Percentiles rank a stretch among this genome's conserved stretches.
phyloP scores from a whole-genome alignment of 2,113 vertebrate genomes.

The Hymenochirus boettgeri region DNA sequence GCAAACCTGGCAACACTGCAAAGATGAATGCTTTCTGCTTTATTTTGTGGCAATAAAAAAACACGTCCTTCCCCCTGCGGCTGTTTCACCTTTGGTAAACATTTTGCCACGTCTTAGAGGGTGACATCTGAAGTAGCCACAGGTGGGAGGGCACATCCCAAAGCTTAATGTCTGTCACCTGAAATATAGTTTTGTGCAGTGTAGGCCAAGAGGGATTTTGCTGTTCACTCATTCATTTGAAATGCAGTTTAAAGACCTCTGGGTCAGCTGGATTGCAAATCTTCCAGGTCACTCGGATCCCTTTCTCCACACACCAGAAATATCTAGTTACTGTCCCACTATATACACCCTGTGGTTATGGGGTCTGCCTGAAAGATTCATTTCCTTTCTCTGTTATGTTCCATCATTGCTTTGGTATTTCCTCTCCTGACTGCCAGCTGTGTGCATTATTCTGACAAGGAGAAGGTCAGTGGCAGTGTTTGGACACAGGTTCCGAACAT shows the following conservation, averaged over 20 bases:
- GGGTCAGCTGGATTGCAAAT: neutral
- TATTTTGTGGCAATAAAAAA: too few species aligned
- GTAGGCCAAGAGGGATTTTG: too few species aligned
- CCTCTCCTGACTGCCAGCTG: neutral
- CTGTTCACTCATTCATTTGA: too few species aligned
- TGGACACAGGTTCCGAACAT: neutral
- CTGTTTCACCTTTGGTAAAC: constrained; percentile 16
- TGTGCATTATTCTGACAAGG: neutral
- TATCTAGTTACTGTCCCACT: neutral
- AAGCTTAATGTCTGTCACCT: neutral
- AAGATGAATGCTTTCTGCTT: too few species aligned
- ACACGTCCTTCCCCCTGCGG: neutral
- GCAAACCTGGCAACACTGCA: too few species aligned
- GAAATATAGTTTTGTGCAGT: too few species aligned
- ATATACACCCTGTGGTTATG: neutral
- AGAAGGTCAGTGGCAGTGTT: neutral
- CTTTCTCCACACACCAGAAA: neutral
- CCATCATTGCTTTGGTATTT: constrained; percentile 21
- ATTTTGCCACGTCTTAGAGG: constrained; percentile 25
- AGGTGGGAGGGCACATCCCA: neutral
- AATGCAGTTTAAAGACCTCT: neutral
- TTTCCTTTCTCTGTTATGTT: constrained; percentile 5
- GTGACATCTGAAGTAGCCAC: constrained; percentile 11
- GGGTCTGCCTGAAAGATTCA: neutral
- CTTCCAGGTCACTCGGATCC: neutral